phyloP scores from a whole-genome alignment of 1,140 invertebrate genomes.

The Ridgeia piscesae region DNA sequence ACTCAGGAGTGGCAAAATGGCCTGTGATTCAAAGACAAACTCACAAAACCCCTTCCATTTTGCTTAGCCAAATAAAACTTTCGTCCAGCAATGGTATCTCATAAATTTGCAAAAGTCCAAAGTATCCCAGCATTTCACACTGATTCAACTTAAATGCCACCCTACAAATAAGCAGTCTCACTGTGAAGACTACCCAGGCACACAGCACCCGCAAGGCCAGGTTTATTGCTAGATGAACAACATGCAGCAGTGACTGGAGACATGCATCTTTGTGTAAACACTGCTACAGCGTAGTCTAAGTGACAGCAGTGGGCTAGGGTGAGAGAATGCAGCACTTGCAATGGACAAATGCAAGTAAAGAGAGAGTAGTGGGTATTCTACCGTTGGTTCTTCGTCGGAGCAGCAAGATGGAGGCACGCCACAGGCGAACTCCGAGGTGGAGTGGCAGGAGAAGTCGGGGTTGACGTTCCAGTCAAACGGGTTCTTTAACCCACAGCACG shows the following conservation, averaged over 20 bases:
- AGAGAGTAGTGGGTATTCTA: neutral
- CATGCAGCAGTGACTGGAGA: neutral
- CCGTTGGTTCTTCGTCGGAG: neutral
- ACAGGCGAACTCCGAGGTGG: neutral
- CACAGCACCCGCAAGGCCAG: neutral
- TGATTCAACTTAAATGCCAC: too few species aligned
- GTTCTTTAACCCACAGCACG: neutral
- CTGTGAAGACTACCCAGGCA: too few species aligned
- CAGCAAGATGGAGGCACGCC: conserved; percentile 20
- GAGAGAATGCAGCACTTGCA: neutral
- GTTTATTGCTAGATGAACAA: neutral
- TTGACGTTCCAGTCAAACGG: neutral
- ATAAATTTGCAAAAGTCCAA: too few species aligned
- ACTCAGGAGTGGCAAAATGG: too few species aligned
- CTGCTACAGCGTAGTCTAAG: too few species aligned
- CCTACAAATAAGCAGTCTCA: too few species aligned
- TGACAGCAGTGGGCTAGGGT: neutral
- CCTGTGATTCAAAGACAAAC: too few species aligned
- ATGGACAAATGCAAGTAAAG: neutral
- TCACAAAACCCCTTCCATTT: too few species aligned
- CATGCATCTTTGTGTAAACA: too few species aligned
- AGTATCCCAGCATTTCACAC: too few species aligned
- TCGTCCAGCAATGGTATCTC: too few species aligned
- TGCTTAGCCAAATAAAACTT: too few species aligned
- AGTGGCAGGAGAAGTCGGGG: neutral